A percentile compares a stretch with the other conserved stretches of the same genome.
These are phyloP conservation scores for Acanthurus tractus DNA, from an alignment of 2,797 vertebrate species.

Conservation along the genomic window DNA sequence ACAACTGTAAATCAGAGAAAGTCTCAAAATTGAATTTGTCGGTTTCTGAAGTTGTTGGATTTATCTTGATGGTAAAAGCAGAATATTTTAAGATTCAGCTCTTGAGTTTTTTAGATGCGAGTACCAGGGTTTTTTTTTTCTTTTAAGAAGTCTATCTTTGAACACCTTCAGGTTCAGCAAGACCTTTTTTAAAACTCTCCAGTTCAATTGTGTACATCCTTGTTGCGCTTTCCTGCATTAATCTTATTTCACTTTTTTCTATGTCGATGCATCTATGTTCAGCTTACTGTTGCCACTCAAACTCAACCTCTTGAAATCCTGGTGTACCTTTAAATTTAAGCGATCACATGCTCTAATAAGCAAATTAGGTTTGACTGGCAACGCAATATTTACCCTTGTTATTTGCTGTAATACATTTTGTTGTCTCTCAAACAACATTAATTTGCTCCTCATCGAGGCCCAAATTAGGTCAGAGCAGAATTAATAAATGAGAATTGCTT, in stretches of 20 bases:
- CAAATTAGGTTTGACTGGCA: slow-evolving; percentile 26
- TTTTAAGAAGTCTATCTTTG: slow-evolving; percentile 1
- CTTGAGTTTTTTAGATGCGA: background rate
- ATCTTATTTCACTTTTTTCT: background rate
- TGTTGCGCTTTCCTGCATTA: background rate
- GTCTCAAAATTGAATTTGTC: slow-evolving; percentile 3
- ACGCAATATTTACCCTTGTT: slow-evolving; percentile 23
- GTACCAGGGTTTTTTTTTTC: background rate
- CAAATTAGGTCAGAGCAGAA: slow-evolving; percentile 60
- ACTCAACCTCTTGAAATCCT: background rate
- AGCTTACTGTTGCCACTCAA: background rate
- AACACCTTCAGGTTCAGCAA: background rate
- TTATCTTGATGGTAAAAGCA: slow-evolving; percentile 28
- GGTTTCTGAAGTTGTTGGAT: background rate
- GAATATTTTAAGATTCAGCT: background rate
- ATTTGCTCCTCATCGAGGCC: slow-evolving; percentile 42
- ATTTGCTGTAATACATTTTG: slow-evolving; percentile 42
- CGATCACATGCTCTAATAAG: background rate
- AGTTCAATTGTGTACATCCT: background rate
- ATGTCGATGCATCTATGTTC: background rate
- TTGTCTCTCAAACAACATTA: slow-evolving; percentile 50
- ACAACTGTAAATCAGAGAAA: slow-evolving; percentile 3
- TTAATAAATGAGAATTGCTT: slow-evolving; percentile 58
- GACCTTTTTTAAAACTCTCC: background rate
- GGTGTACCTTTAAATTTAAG: slow-evolving; percentile 1